Percentiles rank a stretch among this genome's conserved stretches.
Conservation (phyloP, 2,113 vertebrate species). For the Phoxinus phoxinus region DNA sequence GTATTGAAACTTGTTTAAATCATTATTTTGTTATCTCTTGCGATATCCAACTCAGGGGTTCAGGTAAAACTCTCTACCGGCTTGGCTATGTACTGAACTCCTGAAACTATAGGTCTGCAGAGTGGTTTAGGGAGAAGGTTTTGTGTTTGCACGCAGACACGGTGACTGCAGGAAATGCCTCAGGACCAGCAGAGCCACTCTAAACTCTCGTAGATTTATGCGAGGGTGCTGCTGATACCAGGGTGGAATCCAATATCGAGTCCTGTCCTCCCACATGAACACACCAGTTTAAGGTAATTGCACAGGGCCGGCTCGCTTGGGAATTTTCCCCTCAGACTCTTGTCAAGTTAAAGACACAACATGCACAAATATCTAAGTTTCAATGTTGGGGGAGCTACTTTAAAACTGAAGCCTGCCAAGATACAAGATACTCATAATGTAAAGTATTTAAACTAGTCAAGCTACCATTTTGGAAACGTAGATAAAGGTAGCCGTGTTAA, state of each 20-base stretch:
- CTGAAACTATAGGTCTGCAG: conserved; percentile 35
- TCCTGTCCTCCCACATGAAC: conserved; percentile 24
- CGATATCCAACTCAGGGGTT: background rate
- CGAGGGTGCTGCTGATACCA: conserved; percentile 33
- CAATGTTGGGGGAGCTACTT: background rate
- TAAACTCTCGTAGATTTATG: conserved; percentile 52
- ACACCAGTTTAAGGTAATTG: conserved; percentile 45
- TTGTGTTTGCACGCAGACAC: conserved; percentile 30
- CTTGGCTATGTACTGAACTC: background rate
- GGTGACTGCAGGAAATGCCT: conserved; percentile 40
- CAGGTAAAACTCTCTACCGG: conserved; percentile 6
- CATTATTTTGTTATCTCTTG: background rate
- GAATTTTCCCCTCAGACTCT: conserved; percentile 31
- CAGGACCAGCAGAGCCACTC: conserved; percentile 37
- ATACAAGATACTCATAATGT: conserved; percentile 3
- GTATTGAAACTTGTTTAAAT: background rate
- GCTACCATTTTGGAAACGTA: background rate
- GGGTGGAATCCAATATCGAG: conserved; percentile 33
- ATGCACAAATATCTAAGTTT: background rate
- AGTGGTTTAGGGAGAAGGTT: conserved; percentile 13
- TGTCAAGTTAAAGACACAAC: background rate
- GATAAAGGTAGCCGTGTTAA: background rate
- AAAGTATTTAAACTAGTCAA: background rate
- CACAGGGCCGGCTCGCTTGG: background rate
- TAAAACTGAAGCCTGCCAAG: conserved; percentile 5